Conservation (phyloP, 2,888 invertebrate genomes). For the Schizaphis graminum region DNA sequence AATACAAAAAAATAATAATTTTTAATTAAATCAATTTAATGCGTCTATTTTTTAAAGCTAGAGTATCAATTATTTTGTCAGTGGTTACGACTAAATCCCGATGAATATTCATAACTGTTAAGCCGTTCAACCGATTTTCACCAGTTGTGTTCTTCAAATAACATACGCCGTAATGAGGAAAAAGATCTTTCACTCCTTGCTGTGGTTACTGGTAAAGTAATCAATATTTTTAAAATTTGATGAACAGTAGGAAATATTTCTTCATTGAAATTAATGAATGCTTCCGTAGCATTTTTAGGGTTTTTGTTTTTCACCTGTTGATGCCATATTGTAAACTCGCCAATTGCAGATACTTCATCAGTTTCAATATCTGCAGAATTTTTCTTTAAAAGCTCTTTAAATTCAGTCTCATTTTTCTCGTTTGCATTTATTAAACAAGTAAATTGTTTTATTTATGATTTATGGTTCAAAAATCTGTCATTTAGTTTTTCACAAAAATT, state of each 20-base stretch:
- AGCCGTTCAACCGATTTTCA: too few species aligned
- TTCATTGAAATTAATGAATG: background rate
- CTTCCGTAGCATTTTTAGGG: constrained; percentile 15
- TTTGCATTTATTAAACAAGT: too few species aligned
- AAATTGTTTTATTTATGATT: background rate
- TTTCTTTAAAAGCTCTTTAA: background rate
- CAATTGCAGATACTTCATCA: background rate
- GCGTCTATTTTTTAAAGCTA: constrained; percentile 20
- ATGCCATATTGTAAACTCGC: background rate
- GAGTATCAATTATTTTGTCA: background rate
- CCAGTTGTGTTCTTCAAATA: too few species aligned
- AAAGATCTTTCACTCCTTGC: too few species aligned
- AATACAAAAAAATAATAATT: background rate
- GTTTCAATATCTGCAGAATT: background rate
- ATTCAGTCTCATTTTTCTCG: too few species aligned
- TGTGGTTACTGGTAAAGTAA: too few species aligned
- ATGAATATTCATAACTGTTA: background rate
- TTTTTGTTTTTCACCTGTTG: constrained; percentile 2
- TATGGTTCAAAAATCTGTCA: constrained; percentile 1
- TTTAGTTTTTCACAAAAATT: constrained; percentile 23
- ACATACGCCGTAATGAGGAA: too few species aligned
- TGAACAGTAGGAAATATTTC: background rate
- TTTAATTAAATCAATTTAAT: constrained; percentile 7
- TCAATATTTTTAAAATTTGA: too few species aligned
- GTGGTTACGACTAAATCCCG: constrained; percentile 3